Conservation (phyloP, 2,797 vertebrate species). For the Malurus splendens region DNA sequence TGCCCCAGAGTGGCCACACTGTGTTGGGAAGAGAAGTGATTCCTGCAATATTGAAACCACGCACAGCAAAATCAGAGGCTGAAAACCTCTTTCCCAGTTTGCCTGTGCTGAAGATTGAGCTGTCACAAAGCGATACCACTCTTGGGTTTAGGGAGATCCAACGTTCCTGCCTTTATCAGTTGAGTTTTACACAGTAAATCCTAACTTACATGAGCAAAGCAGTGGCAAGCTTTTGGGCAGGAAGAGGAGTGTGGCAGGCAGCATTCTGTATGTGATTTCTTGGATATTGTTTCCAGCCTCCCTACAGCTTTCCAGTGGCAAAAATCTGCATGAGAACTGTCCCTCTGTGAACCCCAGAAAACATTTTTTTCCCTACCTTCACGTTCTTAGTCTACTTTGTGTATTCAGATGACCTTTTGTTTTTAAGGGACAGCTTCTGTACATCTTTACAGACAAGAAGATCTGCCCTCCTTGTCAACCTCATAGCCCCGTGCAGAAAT, state of each 20-base stretch:
- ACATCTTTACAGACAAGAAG: neutral
- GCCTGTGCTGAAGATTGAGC: neutral
- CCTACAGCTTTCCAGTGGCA: neutral
- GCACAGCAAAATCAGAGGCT: neutral
- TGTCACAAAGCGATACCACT: fast-evolving
- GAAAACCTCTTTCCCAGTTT: neutral
- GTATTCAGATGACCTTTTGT: neutral
- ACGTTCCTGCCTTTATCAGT: fast-evolving
- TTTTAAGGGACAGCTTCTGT: neutral
- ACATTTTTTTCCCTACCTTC: fast-evolving
- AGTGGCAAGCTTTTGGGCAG: neutral
- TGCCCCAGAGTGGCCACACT: neutral
- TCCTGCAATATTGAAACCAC: neutral
- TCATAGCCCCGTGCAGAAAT: neutral
- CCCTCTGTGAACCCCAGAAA: neutral
- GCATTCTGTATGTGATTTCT: fast-evolving
- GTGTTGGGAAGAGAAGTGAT: neutral
- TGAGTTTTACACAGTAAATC: neutral
- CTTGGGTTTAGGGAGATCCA: neutral
- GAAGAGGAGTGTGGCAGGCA: neutral
- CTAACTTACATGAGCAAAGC: neutral
- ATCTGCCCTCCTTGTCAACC: neutral
- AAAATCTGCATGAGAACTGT: neutral
- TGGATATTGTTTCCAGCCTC: neutral
- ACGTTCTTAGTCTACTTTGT: neutral